A percentile compares a stretch with the other conserved stretches of the same genome.
Conservation (phyloP, 2,113 vertebrate genomes). For the Thalassoma bifasciatum region DNA sequence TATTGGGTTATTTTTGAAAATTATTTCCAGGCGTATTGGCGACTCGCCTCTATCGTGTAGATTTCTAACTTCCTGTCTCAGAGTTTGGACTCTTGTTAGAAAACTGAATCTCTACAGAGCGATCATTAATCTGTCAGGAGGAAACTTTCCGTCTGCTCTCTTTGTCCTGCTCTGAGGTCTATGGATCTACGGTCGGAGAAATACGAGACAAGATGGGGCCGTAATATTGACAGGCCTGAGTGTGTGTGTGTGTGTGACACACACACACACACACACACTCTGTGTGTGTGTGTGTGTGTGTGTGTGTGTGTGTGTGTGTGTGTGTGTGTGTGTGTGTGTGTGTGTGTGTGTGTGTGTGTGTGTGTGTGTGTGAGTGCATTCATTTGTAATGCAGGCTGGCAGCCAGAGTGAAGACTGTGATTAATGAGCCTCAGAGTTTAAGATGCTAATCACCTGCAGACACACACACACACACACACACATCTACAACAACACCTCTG, state of each 20-base stretch:
- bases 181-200: slow-evolving; percentile 36
- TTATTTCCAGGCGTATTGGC: no score
- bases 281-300: no score
- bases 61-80: no score
- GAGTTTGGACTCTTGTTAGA: no score
- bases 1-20: no score
- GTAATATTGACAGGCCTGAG: slow-evolving; percentile 41
- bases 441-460: slow-evolving; percentile 59
- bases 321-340: no score
- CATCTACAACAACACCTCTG: slow-evolving; percentile 6
- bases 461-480: no score
- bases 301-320: no score
- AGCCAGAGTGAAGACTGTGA: slow-evolving; percentile 52
- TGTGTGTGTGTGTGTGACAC: neutral
- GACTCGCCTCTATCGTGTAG: no score
- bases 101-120: neutral
- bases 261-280: no score
- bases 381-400: slow-evolving; percentile 50
- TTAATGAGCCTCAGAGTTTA: slow-evolving; percentile 57
- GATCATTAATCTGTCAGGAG: neutral
- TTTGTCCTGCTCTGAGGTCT: neutral
- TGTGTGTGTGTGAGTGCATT: neutral
- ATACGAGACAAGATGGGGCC: slow-evolving; percentile 45
- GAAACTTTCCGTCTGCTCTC: neutral
- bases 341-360: no score